Conservation (phyloP, 2,797 vertebrate species). For the Orestias chungarensis region DNA sequence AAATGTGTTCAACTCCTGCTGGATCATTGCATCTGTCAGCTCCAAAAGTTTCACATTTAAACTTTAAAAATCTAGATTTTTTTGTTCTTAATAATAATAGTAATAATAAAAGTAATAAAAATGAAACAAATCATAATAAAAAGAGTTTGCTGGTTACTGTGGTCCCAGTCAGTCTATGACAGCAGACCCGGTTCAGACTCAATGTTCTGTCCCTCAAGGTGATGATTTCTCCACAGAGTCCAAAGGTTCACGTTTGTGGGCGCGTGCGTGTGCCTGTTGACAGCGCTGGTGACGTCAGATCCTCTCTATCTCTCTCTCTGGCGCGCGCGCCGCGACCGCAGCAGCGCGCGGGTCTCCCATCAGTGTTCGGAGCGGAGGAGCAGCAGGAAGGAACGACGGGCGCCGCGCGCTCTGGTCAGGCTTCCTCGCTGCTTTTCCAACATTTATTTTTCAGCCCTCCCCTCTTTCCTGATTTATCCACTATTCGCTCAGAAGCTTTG, state of each 20-base stretch:
- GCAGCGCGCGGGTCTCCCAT: slow-evolving; percentile 58
- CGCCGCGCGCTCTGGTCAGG: slow-evolving; percentile 18
- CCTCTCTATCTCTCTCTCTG: slow-evolving; percentile 23
- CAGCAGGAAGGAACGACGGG: slow-evolving; percentile 35
- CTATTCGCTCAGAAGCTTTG: not conserved
- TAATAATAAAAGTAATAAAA: not conserved
- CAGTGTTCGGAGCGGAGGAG: slow-evolving; percentile 57
- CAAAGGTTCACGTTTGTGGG: not conserved
- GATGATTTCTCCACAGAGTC: not conserved
- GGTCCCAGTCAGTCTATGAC: too few species aligned
- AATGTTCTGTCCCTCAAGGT: not conserved
- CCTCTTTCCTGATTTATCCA: slow-evolving; percentile 11
- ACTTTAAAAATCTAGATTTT: not conserved
- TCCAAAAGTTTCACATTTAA: not conserved
- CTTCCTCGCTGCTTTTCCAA: not conserved
- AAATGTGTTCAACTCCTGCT: not conserved
- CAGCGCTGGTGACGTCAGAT: slow-evolving; percentile 67
- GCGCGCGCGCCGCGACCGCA: slow-evolving; percentile 40
- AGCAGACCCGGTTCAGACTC: too few species aligned
- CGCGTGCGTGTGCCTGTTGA: slow-evolving; percentile 40
- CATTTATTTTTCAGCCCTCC: not conserved
- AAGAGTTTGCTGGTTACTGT: too few species aligned
- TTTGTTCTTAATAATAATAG: not conserved
- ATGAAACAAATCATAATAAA: too few species aligned
- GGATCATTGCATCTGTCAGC: too few species aligned